These are phyloP conservation scores for Cyclargus thomasi DNA, from an alignment of 1,140 invertebrate genomes.

Conservation along the genomic window DNA sequence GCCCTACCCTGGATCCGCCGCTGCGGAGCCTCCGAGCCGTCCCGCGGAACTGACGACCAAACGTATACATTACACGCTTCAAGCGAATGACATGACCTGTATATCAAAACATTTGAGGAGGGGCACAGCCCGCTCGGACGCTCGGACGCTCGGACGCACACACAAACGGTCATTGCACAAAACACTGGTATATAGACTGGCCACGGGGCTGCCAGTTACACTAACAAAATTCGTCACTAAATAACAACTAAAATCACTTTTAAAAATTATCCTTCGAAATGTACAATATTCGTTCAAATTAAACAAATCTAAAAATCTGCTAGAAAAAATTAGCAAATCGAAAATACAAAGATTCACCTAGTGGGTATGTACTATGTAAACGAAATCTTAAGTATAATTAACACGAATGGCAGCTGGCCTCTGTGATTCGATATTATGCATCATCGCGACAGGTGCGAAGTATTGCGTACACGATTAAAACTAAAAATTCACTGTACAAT, in stretches of 20 bases:
- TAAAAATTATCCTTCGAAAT: conserved; percentile 62
- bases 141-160: conserved; percentile 23
- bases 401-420: conserved; percentile 46
- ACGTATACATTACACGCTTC: not conserved
- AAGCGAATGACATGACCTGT: not conserved
- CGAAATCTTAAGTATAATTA: conserved; percentile 73
- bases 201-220: conserved; percentile 65
- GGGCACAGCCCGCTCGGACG: conserved; percentile 1
- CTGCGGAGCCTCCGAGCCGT: conserved; percentile 8
- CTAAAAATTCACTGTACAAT: conserved; percentile 73
- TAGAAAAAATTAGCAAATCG: conserved; percentile 74
- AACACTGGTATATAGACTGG: conserved; percentile 66
- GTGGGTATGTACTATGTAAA: conserved; percentile 60
- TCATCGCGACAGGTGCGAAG: conserved; percentile 60
- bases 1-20: not conserved
- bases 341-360: conserved; percentile 70
- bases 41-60: not conserved
- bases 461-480: conserved; percentile 72
- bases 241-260: conserved; percentile 75
- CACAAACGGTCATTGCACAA: conserved; percentile 66
- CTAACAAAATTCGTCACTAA: conserved; percentile 71
- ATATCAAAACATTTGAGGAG: not conserved
- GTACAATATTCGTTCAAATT: conserved; percentile 67
- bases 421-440: conserved; percentile 68
- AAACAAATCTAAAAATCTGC: conserved; percentile 71